These are phyloP conservation scores for Temnothorax nylanderi DNA, from an alignment of 1,140 invertebrate species.

Conservation along the genomic window DNA sequence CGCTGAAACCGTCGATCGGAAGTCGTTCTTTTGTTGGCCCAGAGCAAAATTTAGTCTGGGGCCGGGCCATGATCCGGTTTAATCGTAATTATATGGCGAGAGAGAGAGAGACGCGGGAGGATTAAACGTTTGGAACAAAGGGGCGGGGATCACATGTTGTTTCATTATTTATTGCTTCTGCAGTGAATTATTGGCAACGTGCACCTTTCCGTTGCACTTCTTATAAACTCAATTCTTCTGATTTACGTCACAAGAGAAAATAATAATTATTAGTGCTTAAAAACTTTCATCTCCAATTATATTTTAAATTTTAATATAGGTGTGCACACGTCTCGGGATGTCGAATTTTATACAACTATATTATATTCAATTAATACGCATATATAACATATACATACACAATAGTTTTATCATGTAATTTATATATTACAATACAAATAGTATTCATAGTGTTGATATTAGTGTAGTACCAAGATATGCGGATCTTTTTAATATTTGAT, in stretches of 20 bases:
- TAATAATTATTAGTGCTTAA: background rate
- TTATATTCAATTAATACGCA: background rate
- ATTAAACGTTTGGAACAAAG: conserved; percentile 57
- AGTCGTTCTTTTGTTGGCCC: conserved; percentile 47
- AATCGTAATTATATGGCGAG: conserved; percentile 59
- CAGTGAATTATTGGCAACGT: conserved; percentile 48
- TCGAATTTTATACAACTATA: background rate
- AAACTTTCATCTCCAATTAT: background rate
- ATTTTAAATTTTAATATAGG: background rate
- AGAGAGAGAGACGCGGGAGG: conserved; percentile 35
- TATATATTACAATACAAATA: background rate
- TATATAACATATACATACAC: background rate
- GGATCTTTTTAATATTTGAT: background rate
- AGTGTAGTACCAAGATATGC: background rate
- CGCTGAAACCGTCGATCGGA: conserved; percentile 29
- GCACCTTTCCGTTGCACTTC: conserved; percentile 37
- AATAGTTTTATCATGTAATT: background rate
- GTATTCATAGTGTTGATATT: background rate
- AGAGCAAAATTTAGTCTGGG: conserved; percentile 38
- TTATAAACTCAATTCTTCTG: conserved; percentile 34
- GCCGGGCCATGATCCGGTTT: conserved; percentile 51
- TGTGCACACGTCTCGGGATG: background rate
- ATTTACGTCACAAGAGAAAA: conserved; percentile 18
- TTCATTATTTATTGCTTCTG: conserved; percentile 54
- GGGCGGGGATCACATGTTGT: conserved; percentile 43